Evolutionary conservation across 2,888 invertebrate species (phyloP).

Genomic region (Cheilosia grossa): DNA sequence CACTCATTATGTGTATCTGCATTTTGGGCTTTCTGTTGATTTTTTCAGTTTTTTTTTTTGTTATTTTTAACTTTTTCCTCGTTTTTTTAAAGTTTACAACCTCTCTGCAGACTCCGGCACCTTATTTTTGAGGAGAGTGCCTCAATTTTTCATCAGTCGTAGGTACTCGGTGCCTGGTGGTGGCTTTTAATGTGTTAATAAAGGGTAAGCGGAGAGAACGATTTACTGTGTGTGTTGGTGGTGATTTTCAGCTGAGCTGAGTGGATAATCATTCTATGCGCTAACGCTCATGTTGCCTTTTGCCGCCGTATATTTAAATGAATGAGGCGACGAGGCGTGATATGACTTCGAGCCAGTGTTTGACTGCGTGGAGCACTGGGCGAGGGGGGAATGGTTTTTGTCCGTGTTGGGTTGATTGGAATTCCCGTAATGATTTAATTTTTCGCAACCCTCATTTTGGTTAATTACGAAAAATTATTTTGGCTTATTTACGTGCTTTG

Average conservation of each 20-base stretch:
- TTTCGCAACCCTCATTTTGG: slow-evolving; percentile 59
- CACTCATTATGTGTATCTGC: slow-evolving; percentile 63
- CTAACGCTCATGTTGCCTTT: slow-evolving; percentile 60
- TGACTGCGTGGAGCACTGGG: slow-evolving; percentile 39
- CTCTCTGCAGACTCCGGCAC: slow-evolving; percentile 13
- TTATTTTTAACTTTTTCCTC: slow-evolving; percentile 14
- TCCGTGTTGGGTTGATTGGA: slow-evolving; percentile 42
- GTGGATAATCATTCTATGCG: slow-evolving; percentile 60
- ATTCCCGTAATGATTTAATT: slow-evolving; percentile 67
- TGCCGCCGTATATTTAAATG: slow-evolving; percentile 47
- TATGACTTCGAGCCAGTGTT: slow-evolving; percentile 57
- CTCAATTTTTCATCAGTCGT: slow-evolving; percentile 48
- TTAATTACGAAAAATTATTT: slow-evolving; percentile 70
- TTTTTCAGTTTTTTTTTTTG: slow-evolving; percentile 22
- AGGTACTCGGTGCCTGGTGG: slow-evolving; percentile 21
- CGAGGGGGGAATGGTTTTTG: slow-evolving; percentile 1
- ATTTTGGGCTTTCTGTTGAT: slow-evolving; percentile 59
- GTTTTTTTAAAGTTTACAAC: slow-evolving; percentile 47
- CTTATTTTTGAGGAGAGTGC: slow-evolving; percentile 52
- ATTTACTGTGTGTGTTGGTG: slow-evolving; percentile 46
- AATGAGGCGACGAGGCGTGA: slow-evolving; percentile 72
- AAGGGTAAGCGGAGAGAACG: slow-evolving; percentile 53
- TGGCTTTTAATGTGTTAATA: slow-evolving; percentile 65
- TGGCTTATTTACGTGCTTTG: slow-evolving; percentile 67
- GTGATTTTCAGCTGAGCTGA: slow-evolving; percentile 61